A percentile compares a stretch with the other conserved stretches of the same genome.
Evolutionary conservation across 2,888 invertebrate species (phyloP).

Genomic region (Seladonia tumulorum): DNA sequence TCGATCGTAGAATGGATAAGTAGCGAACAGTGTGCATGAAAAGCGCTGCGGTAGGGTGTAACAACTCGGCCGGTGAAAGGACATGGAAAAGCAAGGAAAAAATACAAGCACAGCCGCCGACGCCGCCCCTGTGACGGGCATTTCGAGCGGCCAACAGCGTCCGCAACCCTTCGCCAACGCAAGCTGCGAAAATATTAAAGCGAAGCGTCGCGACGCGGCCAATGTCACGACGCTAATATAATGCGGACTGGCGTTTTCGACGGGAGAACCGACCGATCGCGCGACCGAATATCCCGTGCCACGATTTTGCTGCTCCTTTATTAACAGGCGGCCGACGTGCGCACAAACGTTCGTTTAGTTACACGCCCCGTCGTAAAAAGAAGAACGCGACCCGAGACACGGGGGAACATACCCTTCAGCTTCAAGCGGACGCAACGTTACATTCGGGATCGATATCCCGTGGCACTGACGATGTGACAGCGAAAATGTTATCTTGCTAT

Average conservation of each 20-base stretch:
- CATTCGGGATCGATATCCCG: not conserved
- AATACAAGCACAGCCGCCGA: not conserved
- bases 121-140: slow-evolving; percentile 30
- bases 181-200: slow-evolving; percentile 62
- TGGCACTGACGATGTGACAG: not conserved
- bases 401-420: not conserved
- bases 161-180: slow-evolving; percentile 26
- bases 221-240: slow-evolving; percentile 46
- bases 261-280: not conserved
- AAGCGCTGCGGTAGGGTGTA: slow-evolving; percentile 4
- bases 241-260: not conserved
- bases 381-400: not conserved
- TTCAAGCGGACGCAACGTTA: not conserved
- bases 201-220: slow-evolving; percentile 25
- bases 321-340: not conserved
- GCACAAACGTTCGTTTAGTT: slow-evolving; percentile 26
- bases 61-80: slow-evolving; percentile 25
- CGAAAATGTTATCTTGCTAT: not conserved
- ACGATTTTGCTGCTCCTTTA: slow-evolving; percentile 30
- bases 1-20: slow-evolving; percentile 18
- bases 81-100: slow-evolving; percentile 25
- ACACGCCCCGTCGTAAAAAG: slow-evolving; percentile 18
- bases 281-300: not conserved
- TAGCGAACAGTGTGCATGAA: not conserved
- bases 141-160: slow-evolving; percentile 3